phyloP scores from a whole-genome alignment of 2,113 vertebrate genomes.

The Heloderma charlesbogerti region DNA sequence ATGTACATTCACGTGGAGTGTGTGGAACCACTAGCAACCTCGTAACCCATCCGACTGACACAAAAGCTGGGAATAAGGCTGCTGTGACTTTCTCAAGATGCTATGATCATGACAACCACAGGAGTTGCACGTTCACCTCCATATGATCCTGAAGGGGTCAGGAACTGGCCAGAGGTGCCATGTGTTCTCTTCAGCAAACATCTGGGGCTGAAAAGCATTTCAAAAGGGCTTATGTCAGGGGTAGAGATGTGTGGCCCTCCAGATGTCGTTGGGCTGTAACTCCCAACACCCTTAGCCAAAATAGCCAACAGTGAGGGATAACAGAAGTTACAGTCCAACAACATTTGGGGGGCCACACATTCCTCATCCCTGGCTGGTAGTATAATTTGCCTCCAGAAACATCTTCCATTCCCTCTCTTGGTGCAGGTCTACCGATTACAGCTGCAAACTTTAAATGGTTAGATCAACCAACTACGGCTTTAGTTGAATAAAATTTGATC shows the following conservation, averaged over 20 bases:
- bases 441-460: not conserved
- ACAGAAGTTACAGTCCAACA: too few relatives aligned
- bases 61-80: not conserved
- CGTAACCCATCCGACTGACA: not conserved
- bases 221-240: not conserved
- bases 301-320: too few relatives aligned
- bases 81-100: not conserved
- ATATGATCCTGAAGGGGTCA: not conserved
- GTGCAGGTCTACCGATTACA: not conserved
- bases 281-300: too few relatives aligned
- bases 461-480: not conserved
- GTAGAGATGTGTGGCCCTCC: too few relatives aligned
- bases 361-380: not conserved
- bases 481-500: not conserved
- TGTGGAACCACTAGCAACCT: not conserved
- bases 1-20: too few relatives aligned
- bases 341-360: too few relatives aligned
- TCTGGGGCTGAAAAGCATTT: not conserved
- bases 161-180: too few relatives aligned
- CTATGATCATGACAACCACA: not conserved
- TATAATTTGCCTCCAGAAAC: not conserved
- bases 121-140: not conserved
- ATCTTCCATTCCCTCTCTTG: not conserved
- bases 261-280: too few relatives aligned
- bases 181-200: not conserved